These are phyloP conservation scores for Excalfactoria chinensis DNA, from an alignment of 2,113 vertebrate species.

Conservation along the genomic window DNA sequence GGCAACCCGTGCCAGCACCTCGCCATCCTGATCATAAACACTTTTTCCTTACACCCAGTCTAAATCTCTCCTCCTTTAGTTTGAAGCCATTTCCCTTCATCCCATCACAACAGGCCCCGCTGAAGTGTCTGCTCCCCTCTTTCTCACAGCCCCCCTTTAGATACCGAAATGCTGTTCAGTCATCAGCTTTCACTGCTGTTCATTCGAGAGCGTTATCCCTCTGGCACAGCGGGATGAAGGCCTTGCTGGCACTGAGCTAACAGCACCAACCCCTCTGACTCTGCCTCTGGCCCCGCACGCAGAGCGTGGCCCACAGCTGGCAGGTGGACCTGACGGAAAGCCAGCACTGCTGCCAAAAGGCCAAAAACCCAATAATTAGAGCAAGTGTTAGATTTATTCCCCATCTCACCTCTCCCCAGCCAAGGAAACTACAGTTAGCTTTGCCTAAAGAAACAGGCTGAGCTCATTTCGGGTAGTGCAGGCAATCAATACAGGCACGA, in stretches of 20 bases:
- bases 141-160: no score
- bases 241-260: not conserved
- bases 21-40: no score
- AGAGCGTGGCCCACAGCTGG: not conserved
- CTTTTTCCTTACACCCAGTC: no score
- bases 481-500: not conserved
- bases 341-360: not conserved
- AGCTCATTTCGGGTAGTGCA: not conserved
- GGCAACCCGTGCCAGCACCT: no score
- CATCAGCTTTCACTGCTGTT: not conserved
- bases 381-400: not conserved
- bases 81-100: no score
- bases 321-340: not conserved
- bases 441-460: not conserved
- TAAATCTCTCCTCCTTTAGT: no score
- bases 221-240: not conserved
- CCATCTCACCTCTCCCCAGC: not conserved
- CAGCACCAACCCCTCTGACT: not conserved
- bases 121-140: no score
- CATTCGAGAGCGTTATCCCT: accelerated
- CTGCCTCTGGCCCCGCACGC: not conserved
- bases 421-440: not conserved
- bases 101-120: no score
- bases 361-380: not conserved
- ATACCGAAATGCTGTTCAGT: no score